Evolutionary conservation across 2,888 invertebrate species (phyloP).

Genomic region (Eupithecia subumbrata): DNA sequence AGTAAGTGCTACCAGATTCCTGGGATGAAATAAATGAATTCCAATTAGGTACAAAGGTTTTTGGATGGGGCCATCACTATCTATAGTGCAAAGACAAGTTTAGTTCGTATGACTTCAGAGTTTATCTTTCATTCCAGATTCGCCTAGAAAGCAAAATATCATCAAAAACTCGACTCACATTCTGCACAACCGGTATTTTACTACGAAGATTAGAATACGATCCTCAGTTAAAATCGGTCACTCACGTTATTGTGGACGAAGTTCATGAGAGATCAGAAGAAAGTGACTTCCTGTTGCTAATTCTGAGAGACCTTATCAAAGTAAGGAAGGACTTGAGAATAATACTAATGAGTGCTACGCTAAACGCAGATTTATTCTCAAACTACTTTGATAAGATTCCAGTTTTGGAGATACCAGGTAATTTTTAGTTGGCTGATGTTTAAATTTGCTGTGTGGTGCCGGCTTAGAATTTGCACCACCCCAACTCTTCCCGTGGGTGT

Average conservation of each 20-base stretch:
- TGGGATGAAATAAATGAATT: too few species aligned
- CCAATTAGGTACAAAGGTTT: too few species aligned
- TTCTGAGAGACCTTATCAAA: conserved; percentile 89
- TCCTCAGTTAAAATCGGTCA: conserved; percentile 88
- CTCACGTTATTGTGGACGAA: conserved; percentile 95
- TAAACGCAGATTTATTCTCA: conserved; percentile 93
- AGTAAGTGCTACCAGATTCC: too few species aligned
- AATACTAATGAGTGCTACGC: conserved; percentile 96
- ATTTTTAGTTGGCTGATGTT: neutral
- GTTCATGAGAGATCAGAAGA: conserved; percentile 96
- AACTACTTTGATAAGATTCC: conserved; percentile 92
- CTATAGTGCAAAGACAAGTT: too few species aligned
- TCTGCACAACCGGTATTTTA: conserved; percentile 97
- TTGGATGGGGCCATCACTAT: too few species aligned
- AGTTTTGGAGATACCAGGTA: conserved; percentile 91
- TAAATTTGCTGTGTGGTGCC: too few species aligned
- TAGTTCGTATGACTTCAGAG: too few species aligned
- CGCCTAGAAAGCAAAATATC: conserved; percentile 91
- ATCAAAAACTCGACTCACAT: conserved; percentile 90
- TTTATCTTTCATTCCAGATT: conserved; percentile 84
- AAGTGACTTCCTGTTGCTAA: conserved; percentile 94
- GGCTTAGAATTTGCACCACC: too few species aligned
- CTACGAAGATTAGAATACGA: conserved; percentile 92
- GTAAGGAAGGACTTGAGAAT: conserved; percentile 90
- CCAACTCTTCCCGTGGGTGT: too few species aligned